Base-by-base conservation (phyloP, 2,888 invertebrate genomes). In the Cosmia trapezina region DNA sequence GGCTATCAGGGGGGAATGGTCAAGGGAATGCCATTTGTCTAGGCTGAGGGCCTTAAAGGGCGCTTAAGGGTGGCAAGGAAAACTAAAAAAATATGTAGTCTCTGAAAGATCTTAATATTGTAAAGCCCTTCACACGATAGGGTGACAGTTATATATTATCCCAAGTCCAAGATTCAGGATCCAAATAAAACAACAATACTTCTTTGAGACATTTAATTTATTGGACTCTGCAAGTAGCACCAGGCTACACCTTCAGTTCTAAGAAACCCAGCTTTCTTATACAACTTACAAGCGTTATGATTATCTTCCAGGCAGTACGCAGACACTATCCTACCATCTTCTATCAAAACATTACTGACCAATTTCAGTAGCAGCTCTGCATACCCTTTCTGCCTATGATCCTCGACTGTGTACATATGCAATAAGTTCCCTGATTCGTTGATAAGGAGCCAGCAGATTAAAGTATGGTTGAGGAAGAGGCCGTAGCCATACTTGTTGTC, bases 381-480 rank as follows among this genome's bases (percentile, higher is more conserved):
- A 59, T 92, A 94, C 0, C 94, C 94, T 71, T 91, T 91, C 28
- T 88, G 88, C 74, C 94, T 92, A 4, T 93, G 86, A 3, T 87
- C 81, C 75, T 92, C 89, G 33, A 93, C 22, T 0, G 93, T 93
- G 56, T 89, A 94, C 14, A 94, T 76, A 73, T 94, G 94, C 0
- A 89, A 84, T 1, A 94, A 80, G 3, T 89, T 87, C 1, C 94
- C 94, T 59, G 82, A 86, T 84, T 94, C 93, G 41, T 90, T 92
- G 11, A 93, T 78, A 14, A 91, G 86, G 0, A 90, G 86, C 93
- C 94, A 94, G 2, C 91, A 83, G 11, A 91, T 65, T 6, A 93
- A 80, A 4, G 79, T 81, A 5, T 87, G 65, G 22, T 89, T 80
- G 4, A 85, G 69, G 68, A 87, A 92, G 5, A 94, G 87, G 2